A percentile compares a stretch with the other conserved stretches of the same genome.
Evolutionary conservation across 2,797 vertebrate genomes (phyloP).

Genomic region (Syngnathus acus): DNA sequence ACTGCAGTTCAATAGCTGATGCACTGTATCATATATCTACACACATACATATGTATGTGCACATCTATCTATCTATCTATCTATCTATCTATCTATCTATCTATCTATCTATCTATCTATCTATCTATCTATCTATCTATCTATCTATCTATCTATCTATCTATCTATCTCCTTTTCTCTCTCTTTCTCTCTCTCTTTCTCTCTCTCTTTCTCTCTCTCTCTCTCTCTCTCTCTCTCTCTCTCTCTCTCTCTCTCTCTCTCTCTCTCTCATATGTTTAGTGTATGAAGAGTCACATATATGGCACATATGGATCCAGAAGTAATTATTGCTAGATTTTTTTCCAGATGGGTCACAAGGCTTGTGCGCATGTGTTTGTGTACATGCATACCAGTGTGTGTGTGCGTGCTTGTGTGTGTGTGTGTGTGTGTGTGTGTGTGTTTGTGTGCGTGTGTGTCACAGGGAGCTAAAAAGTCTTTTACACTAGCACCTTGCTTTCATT

Average conservation of each 20-base stretch:
- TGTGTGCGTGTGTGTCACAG: conserved; percentile 18
- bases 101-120: too few species aligned
- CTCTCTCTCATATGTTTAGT: too few species aligned
- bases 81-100: conserved; percentile 9
- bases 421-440: not conserved
- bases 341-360: conserved; percentile 24
- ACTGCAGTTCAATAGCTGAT: conserved; percentile 44
- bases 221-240: too few species aligned
- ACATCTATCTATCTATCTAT: conserved; percentile 8
- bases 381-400: not conserved
- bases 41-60: conserved; percentile 5
- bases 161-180: too few species aligned
- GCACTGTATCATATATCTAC: not conserved
- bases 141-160: too few species aligned
- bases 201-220: too few species aligned
- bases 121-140: too few species aligned
- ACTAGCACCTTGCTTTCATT: conserved; percentile 42
- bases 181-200: too few species aligned
- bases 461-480: conserved; percentile 45
- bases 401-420: conserved; percentile 14
- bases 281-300: too few species aligned
- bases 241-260: too few species aligned
- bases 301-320: conserved; percentile 30
- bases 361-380: conserved; percentile 14
- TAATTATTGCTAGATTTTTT: conserved; percentile 11